Base-by-base conservation (phyloP, 2,888 invertebrate genomes). In the Drosophila stalkeri region DNA sequence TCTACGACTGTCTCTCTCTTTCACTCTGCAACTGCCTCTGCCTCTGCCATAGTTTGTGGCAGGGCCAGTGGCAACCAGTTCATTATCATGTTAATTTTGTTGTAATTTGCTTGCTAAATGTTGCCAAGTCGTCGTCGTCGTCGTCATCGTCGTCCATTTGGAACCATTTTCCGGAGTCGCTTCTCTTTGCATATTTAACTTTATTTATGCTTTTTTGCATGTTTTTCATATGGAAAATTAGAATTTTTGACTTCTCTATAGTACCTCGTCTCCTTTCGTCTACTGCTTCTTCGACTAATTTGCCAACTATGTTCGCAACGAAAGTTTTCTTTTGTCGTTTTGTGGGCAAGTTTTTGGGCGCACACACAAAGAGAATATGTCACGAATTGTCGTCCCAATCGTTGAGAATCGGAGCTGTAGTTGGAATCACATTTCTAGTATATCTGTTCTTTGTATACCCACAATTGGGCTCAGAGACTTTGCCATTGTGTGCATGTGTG, bases 1-100 rank as follows among this genome's bases (percentile, higher is more conserved):
- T 33, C 37, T 16, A 23, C 46, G 16, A 8, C 52, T 33, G 35
- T 4, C 2, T 9, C 9, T 23, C 52, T 27, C 27, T 27, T 6
- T 27, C 5, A 27, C 35, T 4, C 2, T 11, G 27, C 3, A 27
- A 27, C 27, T 4, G 27, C 27, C 9, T 23, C 11, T n/a, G n/a
- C 39, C 35, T 20, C 23, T 16, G 18, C 39, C 55, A n/a, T 39
- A 23, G 52, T 67, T 69, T 69, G 68, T 44, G 59, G 74, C 63
- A 27, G 35, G n/a, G 59, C 35, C 57, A 44, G 59, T n/a, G 59
- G 37, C 60, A 49, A 49, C 60, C 81, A 86, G 86, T 89, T 87
- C 89, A 87, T 87, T 87, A 89, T 87, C 89, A 87, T 87, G 89
- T 89, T 87, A 87, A 87, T 87, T 87, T 87, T 89, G 87, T 83